A percentile compares a stretch with the other conserved stretches of the same genome.
Conservation (phyloP, 35 echinoderm and acorn worm species). For the Anneissia japonica region DNA sequence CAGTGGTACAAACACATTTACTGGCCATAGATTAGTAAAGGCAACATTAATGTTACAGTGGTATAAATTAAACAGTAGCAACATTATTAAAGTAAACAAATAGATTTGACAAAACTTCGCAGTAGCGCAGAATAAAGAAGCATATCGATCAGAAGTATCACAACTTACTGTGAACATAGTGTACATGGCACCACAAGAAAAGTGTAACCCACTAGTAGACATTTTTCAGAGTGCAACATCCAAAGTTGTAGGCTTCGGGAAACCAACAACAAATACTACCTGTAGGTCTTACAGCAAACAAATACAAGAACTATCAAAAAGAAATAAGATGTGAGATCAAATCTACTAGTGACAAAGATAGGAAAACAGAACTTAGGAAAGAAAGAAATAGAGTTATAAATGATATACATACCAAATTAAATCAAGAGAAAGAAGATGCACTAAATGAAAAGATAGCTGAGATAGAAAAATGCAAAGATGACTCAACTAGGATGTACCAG, state of each 20-base stretch:
- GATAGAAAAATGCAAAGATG: background rate
- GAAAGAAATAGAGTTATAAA: background rate
- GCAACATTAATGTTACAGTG: no score
- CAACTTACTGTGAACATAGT: background rate
- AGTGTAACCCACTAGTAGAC: background rate
- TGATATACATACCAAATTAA: background rate
- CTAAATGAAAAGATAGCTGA: background rate
- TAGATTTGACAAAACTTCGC: background rate
- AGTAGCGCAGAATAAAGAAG: background rate
- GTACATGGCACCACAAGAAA: background rate
- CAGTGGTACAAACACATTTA: no score
- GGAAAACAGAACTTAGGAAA: background rate
- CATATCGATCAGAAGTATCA: background rate
- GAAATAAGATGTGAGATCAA: background rate
- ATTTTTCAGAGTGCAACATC: background rate
- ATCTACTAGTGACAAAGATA: background rate
- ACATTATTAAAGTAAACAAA: background rate
- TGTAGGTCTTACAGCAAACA: background rate
- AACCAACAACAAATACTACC: background rate
- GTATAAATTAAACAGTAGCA: background rate
- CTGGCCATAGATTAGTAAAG: no score
- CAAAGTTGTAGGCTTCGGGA: background rate
- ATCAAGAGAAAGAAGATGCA: background rate
- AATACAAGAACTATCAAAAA: background rate
- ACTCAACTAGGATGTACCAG: background rate